phyloP scores from a whole-genome alignment of 1,140 invertebrate species.

The Bombyx mandarina region DNA sequence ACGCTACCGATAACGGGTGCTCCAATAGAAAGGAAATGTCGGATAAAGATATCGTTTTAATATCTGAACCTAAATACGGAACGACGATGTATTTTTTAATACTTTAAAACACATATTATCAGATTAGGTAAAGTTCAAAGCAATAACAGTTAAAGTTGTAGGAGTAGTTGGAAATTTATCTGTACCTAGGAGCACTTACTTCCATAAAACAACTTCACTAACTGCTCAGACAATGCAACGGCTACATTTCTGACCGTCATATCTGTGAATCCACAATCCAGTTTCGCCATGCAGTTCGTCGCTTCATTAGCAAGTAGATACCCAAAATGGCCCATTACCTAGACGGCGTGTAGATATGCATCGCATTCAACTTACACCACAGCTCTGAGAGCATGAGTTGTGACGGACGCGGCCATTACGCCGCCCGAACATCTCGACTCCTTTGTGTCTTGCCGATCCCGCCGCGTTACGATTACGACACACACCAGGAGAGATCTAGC shows the following conservation, averaged over 20 bases:
- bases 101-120: too few relatives aligned
- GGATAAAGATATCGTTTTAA: too few relatives aligned
- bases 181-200: slow-evolving; percentile 8
- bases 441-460: slow-evolving; percentile 56
- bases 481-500: slow-evolving; percentile 56
- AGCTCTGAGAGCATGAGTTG: slow-evolving; percentile 25
- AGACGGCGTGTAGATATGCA: slow-evolving; percentile 59
- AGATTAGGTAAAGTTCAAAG: too few relatives aligned
- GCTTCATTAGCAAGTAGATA: slow-evolving; percentile 66
- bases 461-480: slow-evolving; percentile 53
- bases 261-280: slow-evolving; percentile 48
- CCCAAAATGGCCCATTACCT: slow-evolving; percentile 61
- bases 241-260: slow-evolving; percentile 33
- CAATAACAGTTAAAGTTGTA: too few relatives aligned
- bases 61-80: too few relatives aligned
- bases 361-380: slow-evolving; percentile 47
- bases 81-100: too few relatives aligned
- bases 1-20: too few relatives aligned
- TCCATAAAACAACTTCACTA: slow-evolving; percentile 36
- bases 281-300: slow-evolving; percentile 38
- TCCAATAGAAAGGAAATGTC: too few relatives aligned
- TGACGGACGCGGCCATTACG: slow-evolving; percentile 56
- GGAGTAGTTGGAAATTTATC: too few relatives aligned
- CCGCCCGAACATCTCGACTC: slow-evolving; percentile 50
- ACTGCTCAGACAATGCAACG: slow-evolving; percentile 38